Evolutionary conservation across 2,797 vertebrate genomes (phyloP).

Genomic region (Babyrousa celebensis): DNA sequence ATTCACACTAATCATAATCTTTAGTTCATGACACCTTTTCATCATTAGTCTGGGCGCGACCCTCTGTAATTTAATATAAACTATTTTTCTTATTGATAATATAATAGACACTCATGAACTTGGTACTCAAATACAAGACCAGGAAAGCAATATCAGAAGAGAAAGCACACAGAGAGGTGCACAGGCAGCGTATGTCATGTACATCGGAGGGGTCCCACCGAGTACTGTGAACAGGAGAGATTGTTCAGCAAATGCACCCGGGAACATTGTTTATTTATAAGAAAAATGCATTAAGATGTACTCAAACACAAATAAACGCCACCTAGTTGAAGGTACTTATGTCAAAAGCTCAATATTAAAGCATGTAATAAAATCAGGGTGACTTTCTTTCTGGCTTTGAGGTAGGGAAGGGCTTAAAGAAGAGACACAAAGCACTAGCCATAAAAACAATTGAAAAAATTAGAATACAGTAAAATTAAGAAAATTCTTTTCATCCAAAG

Average conservation of each 20-base stretch:
- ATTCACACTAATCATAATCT: conserved; percentile 29
- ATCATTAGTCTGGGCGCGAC: background rate
- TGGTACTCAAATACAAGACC: background rate
- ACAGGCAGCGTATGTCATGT: background rate
- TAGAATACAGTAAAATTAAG: conserved; percentile 22
- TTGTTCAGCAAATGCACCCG: background rate
- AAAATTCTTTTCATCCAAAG: background rate
- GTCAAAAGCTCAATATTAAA: conserved; percentile 58
- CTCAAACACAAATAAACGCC: background rate
- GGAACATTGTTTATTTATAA: background rate
- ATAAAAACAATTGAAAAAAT: conserved; percentile 26
- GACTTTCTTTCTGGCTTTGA: background rate
- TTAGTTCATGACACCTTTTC: conserved; percentile 5
- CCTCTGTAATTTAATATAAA: background rate
- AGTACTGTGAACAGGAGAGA: background rate
- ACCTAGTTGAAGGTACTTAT: background rate
- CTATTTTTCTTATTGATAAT: conserved; percentile 39
- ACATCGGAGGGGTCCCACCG: background rate
- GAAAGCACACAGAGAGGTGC: background rate
- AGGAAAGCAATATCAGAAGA: background rate
- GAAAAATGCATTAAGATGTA: background rate
- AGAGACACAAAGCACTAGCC: background rate
- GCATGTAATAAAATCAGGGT: conserved; percentile 34
- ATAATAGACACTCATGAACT: background rate
- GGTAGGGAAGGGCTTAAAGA: background rate